Evolutionary conservation across 2,888 invertebrate genomes (phyloP).

Genomic region (Heterodera filipjevi): DNA sequence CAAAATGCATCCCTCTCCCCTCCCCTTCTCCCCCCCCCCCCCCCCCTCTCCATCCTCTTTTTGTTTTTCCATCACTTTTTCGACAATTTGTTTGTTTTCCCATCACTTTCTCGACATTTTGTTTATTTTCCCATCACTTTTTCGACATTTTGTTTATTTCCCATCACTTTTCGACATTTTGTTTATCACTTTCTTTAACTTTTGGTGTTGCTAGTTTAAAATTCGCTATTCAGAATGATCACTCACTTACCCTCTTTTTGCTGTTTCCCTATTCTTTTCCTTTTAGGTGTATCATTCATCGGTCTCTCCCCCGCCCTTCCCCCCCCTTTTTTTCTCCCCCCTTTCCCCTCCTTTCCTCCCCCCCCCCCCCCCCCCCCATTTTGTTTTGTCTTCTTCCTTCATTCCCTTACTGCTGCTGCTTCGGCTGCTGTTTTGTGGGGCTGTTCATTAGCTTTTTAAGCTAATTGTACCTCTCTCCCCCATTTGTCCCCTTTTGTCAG

Average conservation of each 20-base stretch:
- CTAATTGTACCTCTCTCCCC: background rate
- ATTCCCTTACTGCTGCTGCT: background rate
- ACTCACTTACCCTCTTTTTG: too few relatives aligned
- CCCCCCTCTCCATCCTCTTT: background rate
- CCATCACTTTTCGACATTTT: background rate
- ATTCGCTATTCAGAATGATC: too few relatives aligned
- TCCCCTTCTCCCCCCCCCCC: too few relatives aligned
- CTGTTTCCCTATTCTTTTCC: too few relatives aligned
- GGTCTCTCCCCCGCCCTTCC: too few relatives aligned
- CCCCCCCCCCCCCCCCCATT: background rate
- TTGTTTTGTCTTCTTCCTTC: too few relatives aligned
- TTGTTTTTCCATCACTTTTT: background rate
- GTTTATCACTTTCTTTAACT: background rate
- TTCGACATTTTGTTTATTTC: background rate
- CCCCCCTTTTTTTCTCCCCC: background rate
- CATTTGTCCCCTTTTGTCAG: background rate
- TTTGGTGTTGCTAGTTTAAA: too few relatives aligned
- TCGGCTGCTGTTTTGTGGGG: background rate
- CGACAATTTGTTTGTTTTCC: background rate
- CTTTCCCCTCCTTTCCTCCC: background rate
- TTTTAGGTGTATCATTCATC: too few relatives aligned
- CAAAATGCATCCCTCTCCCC: too few relatives aligned
- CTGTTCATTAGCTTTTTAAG: constrained; percentile 5
- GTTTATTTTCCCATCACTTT: background rate
- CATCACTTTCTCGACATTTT: background rate